Conservation (phyloP, 2,888 invertebrate genomes). For the Corbicula japonica region DNA sequence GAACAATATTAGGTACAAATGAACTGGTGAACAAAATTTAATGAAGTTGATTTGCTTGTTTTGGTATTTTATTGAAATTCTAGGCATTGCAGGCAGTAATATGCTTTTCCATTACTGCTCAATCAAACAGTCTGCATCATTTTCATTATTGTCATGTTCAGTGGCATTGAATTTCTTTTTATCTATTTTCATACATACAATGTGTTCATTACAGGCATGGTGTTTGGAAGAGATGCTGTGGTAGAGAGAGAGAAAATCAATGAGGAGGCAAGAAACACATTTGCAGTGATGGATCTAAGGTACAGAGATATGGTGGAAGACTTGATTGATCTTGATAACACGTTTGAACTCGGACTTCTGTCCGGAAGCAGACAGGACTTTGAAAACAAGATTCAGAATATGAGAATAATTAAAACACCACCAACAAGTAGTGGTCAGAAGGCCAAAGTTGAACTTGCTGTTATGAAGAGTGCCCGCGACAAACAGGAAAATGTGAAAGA, state of each 20-base stretch:
- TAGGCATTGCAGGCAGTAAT: no score
- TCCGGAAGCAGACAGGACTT: constrained; percentile 54
- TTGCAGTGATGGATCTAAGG: constrained; percentile 73
- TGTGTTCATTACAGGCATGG: no score
- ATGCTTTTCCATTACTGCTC: no score
- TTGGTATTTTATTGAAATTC: no score
- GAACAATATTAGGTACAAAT: no score
- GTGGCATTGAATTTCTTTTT: no score
- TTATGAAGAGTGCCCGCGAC: constrained; percentile 13
- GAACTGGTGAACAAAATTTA: no score
- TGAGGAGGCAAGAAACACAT: constrained; percentile 73
- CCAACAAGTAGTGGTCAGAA: constrained; percentile 45
- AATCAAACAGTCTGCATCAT: no score
- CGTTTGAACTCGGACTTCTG: constrained; percentile 65
- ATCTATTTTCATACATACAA: no score
- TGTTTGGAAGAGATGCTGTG: constrained; percentile 75
- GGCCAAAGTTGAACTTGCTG: constrained; percentile 38
- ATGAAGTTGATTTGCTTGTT: no score
- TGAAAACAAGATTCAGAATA: constrained; percentile 57
- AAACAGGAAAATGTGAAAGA: constrained; percentile 17
- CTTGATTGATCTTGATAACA: constrained; percentile 74
- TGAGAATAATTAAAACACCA: constrained; percentile 57
- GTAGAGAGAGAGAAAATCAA: constrained; percentile 77
- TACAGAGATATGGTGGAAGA: constrained; percentile 74
- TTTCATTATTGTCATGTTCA: no score